Percentiles rank a stretch among this genome's conserved stretches.
Evolutionary conservation across 2,113 vertebrate genomes (phyloP).

Genomic region (Girardinichthys multiradiatus): DNA sequence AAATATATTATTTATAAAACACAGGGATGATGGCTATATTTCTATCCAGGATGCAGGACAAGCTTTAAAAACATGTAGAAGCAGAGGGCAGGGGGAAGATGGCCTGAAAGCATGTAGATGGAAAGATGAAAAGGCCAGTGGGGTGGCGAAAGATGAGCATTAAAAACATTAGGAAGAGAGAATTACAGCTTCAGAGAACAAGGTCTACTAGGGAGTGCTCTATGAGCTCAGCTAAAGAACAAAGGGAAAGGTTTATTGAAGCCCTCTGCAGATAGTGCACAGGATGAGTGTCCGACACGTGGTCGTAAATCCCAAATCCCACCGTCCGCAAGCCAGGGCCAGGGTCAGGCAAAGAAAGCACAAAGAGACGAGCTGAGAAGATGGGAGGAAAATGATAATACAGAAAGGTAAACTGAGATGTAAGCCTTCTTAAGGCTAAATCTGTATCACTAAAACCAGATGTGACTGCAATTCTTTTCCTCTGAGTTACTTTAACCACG

Average conservation of each 20-base stretch:
- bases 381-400: constrained; percentile 57
- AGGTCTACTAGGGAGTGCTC: constrained; percentile 65
- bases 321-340: constrained; percentile 50
- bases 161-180: constrained; percentile 72
- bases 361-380: constrained; percentile 34
- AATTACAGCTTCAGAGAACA: constrained; percentile 70
- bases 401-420: constrained; percentile 56
- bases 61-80: constrained; percentile 47
- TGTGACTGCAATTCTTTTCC: constrained; percentile 24
- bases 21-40: constrained; percentile 21
- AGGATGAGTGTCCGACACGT: constrained; percentile 61
- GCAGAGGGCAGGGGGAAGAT: constrained; percentile 25
- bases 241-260: constrained; percentile 64
- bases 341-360: constrained; percentile 59
- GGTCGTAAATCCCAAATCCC: constrained; percentile 65
- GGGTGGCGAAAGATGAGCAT: constrained; percentile 63
- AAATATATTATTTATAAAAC: constrained; percentile 9
- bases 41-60: constrained; percentile 29
- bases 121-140: constrained; percentile 72
- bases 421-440: constrained; percentile 37
- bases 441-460: constrained; percentile 53
- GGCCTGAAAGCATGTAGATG: constrained; percentile 50
- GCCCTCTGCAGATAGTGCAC: constrained; percentile 50
- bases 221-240: constrained; percentile 52
- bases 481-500: background rate